These are phyloP conservation scores for Micromys minutus DNA, from an alignment of 2,113 vertebrate genomes.

Conservation along the genomic window DNA sequence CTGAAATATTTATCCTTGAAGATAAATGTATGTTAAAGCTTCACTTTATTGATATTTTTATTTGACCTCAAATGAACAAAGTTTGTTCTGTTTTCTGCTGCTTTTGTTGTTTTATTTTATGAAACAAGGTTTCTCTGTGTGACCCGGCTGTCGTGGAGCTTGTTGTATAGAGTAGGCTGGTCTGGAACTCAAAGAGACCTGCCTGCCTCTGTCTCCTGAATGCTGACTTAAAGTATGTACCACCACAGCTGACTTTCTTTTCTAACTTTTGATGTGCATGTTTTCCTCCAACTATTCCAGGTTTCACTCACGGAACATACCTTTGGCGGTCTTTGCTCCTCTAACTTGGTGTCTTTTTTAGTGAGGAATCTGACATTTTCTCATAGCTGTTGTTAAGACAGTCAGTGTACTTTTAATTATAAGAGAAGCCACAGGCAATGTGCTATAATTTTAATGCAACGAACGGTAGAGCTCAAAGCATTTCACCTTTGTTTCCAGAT, in stretches of 20 bases:
- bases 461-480: slow-evolving; percentile 47
- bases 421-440: slow-evolving; percentile 65
- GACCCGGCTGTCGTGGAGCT: too few species aligned
- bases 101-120: not conserved
- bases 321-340: slow-evolving; percentile 45
- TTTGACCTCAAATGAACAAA: slow-evolving; percentile 54
- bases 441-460: slow-evolving; percentile 65
- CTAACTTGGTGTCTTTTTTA: slow-evolving; percentile 63
- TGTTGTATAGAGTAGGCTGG: not conserved
- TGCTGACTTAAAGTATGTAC: not conserved
- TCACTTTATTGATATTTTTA: not conserved
- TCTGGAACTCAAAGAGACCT: not conserved
- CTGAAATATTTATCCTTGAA: slow-evolving; percentile 16
- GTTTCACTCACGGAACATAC: slow-evolving; percentile 41
- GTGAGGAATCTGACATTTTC: slow-evolving; percentile 68
- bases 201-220: not conserved
- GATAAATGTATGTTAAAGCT: not conserved
- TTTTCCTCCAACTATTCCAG: slow-evolving; percentile 23
- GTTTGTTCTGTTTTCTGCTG: not conserved
- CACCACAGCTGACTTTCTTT: not conserved
- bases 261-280: slow-evolving; percentile 5
- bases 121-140: not conserved
- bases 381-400: slow-evolving; percentile 64
- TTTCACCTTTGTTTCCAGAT: slow-evolving; percentile 65
- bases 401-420: slow-evolving; percentile 72